A percentile compares a stretch with the other conserved stretches of the same genome.
These are phyloP conservation scores for Brachirus orientalis DNA, from an alignment of 2,113 vertebrate species.

Conservation along the genomic window DNA sequence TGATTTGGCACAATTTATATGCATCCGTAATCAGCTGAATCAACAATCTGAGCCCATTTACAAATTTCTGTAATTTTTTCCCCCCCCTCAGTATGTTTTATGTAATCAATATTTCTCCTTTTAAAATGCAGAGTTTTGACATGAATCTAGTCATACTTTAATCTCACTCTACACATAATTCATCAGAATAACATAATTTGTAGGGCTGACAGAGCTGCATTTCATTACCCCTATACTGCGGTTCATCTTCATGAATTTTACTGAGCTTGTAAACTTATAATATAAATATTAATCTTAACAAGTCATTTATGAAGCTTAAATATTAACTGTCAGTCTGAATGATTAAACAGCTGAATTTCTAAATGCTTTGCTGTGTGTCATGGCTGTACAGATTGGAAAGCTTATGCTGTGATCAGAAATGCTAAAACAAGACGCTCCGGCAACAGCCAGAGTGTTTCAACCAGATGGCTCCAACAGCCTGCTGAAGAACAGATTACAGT, in stretches of 20 bases:
- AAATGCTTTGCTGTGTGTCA: neutral
- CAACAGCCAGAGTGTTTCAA: constrained; percentile 12
- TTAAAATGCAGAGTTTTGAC: constrained; percentile 12
- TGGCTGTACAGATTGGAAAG: neutral
- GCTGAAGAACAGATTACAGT: constrained; percentile 26
- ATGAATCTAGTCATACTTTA: neutral
- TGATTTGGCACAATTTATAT: constrained; percentile 31
- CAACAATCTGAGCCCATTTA: constrained; percentile 23
- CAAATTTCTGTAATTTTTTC: constrained; percentile 3
- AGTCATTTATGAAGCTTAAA: neutral
- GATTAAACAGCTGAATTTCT: neutral
- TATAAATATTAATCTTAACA: constrained; percentile 6
- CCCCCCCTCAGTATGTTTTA: neutral
- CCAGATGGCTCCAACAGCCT: constrained; percentile 20
- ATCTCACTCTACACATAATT: constrained; percentile 2
- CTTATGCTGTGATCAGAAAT: neutral
- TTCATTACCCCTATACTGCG: neutral
- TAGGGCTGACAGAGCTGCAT: neutral
- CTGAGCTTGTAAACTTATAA: constrained; percentile 3
- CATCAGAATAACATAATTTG: neutral
- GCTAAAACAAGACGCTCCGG: neutral
- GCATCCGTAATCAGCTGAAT: constrained; percentile 29
- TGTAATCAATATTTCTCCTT: constrained; percentile 8
- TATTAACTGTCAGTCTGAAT: constrained; percentile 14
- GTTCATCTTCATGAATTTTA: constrained; percentile 8